phyloP scores from a whole-genome alignment of 53 echinoderm and acorn worm species.

The Antedon mediterranea region DNA sequence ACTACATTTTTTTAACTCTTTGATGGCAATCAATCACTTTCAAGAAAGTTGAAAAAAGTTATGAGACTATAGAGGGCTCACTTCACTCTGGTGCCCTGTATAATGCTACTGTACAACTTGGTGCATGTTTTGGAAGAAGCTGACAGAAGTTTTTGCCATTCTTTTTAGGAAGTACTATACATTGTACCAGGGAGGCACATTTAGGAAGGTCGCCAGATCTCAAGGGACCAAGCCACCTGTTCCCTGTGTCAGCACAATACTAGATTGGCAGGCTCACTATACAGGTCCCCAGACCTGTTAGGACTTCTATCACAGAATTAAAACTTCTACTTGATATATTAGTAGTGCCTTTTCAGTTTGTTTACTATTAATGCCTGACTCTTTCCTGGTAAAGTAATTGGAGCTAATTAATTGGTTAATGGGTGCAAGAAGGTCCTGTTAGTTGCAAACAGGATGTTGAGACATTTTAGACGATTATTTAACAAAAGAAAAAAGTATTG shows the following conservation, averaged over 20 bases:
- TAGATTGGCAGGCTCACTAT: neutral
- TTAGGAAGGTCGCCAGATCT: neutral
- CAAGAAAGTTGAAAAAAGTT: too few relatives aligned
- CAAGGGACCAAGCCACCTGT: neutral
- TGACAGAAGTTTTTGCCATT: constrained; percentile 1
- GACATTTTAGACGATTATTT: too few relatives aligned
- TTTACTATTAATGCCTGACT: neutral
- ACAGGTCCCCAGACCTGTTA: neutral
- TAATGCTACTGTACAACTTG: too few relatives aligned
- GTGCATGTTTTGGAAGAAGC: neutral
- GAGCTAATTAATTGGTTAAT: neutral
- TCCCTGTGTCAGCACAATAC: neutral
- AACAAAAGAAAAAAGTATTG: too few relatives aligned
- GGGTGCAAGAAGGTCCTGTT: neutral
- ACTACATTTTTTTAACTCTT: too few relatives aligned
- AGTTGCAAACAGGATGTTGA: neutral
- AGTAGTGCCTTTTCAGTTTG: neutral
- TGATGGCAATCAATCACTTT: too few relatives aligned
- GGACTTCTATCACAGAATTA: neutral
- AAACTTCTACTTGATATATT: neutral
- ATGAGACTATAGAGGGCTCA: neutral
- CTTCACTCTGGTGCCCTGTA: neutral
- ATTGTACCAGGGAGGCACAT: neutral
- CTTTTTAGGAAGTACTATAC: neutral
- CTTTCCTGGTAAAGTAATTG: neutral